Evolutionary conservation across 2,888 invertebrate species (phyloP).

Genomic region (Dasypogon diadema): DNA sequence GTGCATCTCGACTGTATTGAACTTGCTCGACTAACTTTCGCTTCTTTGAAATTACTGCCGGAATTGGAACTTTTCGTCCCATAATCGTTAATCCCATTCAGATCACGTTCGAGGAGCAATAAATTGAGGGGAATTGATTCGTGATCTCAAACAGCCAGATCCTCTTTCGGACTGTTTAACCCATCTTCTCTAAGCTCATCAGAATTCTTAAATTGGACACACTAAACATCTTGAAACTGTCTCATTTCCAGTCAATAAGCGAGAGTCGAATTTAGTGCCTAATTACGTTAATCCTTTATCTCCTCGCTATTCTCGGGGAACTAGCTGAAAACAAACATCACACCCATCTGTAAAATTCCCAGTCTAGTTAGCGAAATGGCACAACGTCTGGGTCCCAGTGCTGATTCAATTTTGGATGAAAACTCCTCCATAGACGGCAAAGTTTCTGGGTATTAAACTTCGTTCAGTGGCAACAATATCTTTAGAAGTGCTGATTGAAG

Average conservation of each 20-base stretch:
- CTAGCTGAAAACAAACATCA: slow-evolving; percentile 7
- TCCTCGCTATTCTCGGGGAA: background rate
- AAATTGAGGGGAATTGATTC: slow-evolving; percentile 44
- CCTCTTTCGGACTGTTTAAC: slow-evolving; percentile 36
- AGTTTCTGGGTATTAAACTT: slow-evolving; percentile 26
- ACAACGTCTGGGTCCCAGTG: background rate
- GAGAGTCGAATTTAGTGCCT: slow-evolving; percentile 3
- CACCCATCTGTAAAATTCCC: background rate
- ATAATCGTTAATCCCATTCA: slow-evolving; percentile 37
- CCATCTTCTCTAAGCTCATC: slow-evolving; percentile 4
- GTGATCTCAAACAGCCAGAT: slow-evolving; percentile 11
- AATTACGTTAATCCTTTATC: slow-evolving; percentile 33
- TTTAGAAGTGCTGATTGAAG: slow-evolving; percentile 33
- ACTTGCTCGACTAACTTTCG: background rate
- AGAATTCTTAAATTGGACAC: background rate
- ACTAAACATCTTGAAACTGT: background rate
- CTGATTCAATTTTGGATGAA: slow-evolving; percentile 4
- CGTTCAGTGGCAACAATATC: background rate
- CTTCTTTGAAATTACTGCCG: slow-evolving; percentile 8
- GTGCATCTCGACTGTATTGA: slow-evolving; percentile 20
- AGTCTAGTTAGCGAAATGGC: slow-evolving; percentile 7
- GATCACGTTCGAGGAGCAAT: slow-evolving; percentile 34
- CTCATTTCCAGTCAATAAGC: slow-evolving; percentile 6
- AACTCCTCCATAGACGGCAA: background rate
- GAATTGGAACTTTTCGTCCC: slow-evolving; percentile 21